Evolutionary conservation across 2,113 vertebrate species (phyloP), one percentile per base, ranked within the genome.

Genomic region (Megalops atlanticus): DNA sequence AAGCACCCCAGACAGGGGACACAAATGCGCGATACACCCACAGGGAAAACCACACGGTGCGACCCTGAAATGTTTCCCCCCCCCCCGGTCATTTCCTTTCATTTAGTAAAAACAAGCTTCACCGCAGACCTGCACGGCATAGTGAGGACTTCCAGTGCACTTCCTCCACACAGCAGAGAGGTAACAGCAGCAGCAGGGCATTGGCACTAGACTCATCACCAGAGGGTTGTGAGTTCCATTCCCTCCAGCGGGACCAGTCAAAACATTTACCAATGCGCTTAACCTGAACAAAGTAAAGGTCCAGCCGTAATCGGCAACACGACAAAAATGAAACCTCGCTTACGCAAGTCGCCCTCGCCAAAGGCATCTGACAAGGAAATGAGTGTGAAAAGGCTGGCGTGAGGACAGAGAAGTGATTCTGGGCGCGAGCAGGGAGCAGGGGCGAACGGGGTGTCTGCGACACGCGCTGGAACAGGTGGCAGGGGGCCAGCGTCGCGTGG

Each of bases 81-180:
- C 36, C 77, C n/a, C n/a, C 11, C 8, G 31, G 58, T 64, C n/a
- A 64, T n/a, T 64, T 64, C 58, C 58, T 64, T 31, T 64, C 58
- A 4, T 5, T 64, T 5, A 31, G 58, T 31, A 24, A 11, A n/a
- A 7, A 41, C 35, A 38, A 3, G 3, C 35, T 6, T 1, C 35
- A 16, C 39, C 14, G 33, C 31, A 1, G 41, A 47, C 78, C 76
- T n/a, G 78, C 41, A 36, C 16, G n/a, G 21, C 15, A 24, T 24
- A 41, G 27, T 14, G 21, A 7, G 52, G 58, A 64, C n/a, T 27
- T 54, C 71, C 77, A 85, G 76, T 14, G 76, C n/a, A 4, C 24
- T n/a, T 6, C 3, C 52, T 58, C 5, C 24, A 58, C 24, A 58
- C 18, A 2, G 24, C 21, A 18, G 0, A 6, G n/a, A 24, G 52